phyloP scores from a whole-genome alignment of 2,797 vertebrate genomes.

The Peromyscus eremicus region DNA sequence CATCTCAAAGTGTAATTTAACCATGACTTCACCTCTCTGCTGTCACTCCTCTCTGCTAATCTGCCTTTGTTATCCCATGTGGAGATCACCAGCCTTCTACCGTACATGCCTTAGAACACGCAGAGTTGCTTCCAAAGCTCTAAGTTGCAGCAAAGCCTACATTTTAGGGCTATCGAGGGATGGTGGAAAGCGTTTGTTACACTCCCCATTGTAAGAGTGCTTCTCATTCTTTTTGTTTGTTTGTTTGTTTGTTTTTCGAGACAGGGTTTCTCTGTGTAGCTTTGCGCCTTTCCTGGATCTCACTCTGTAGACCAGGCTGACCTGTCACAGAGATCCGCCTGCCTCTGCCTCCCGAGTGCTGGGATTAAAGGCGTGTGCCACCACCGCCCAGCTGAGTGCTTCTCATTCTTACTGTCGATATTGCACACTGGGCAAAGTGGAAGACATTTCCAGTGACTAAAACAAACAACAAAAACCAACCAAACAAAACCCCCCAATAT shows the following conservation, averaged over 20 bases:
- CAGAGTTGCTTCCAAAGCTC: background rate
- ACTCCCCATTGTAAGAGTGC: background rate
- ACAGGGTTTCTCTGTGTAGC: too few species aligned
- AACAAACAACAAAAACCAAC: background rate
- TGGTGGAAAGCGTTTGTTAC: background rate
- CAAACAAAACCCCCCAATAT: background rate
- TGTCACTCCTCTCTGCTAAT: conserved; percentile 17
- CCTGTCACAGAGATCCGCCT: too few species aligned
- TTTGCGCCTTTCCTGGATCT: too few species aligned
- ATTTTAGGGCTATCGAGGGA: background rate
- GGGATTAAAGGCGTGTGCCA: too few species aligned
- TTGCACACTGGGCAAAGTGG: background rate
- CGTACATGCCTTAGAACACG: background rate
- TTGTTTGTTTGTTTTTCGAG: too few species aligned
- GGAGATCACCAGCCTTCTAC: background rate
- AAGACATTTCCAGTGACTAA: conserved; percentile 22
- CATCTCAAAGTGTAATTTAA: conserved; percentile 45
- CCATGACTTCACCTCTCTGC: background rate
- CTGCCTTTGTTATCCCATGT: background rate
- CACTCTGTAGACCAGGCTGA: too few species aligned
- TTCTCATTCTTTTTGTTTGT: background rate
- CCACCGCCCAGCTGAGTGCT: too few species aligned
- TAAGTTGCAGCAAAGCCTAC: background rate
- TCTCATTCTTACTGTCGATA: background rate
- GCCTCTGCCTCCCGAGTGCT: too few species aligned